These are phyloP conservation scores for Pediacus dermestoides DNA, from an alignment of 2,888 invertebrate species.

Conservation along the genomic window DNA sequence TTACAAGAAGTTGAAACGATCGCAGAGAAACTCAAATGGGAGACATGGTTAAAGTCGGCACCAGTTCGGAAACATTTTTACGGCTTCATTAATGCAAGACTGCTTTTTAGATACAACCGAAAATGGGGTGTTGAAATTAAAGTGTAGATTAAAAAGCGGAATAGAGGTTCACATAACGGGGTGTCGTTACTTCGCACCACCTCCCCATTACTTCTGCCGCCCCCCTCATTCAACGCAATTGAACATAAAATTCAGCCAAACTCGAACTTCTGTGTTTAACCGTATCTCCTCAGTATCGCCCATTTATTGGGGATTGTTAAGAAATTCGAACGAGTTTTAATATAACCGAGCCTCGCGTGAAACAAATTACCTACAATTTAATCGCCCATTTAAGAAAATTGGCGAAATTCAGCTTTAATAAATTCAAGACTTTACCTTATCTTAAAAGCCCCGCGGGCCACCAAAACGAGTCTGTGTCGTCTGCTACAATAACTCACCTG, in stretches of 20 bases:
- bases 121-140: conserved; percentile 51
- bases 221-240: conserved; percentile 39
- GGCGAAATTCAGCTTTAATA: conserved; percentile 49
- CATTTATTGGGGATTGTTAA: conserved; percentile 39
- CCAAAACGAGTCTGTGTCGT: conserved; percentile 29
- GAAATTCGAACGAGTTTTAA: conserved; percentile 46
- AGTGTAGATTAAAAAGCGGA: conserved; percentile 49
- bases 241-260: conserved; percentile 42
- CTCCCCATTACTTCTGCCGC: neutral
- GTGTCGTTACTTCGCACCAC: conserved; percentile 26
- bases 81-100: conserved; percentile 48
- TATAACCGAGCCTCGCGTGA: conserved; percentile 42
- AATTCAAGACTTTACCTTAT: conserved; percentile 51
- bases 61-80: conserved; percentile 43
- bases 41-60: conserved; percentile 19
- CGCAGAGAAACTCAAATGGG: conserved; percentile 23
- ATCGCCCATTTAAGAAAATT: conserved; percentile 50
- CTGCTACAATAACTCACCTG: conserved; percentile 38
- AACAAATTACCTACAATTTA: conserved; percentile 51
- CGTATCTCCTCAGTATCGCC: conserved; percentile 17
- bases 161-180: conserved; percentile 35
- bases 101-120: conserved; percentile 44
- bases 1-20: conserved; percentile 25
- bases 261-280: conserved; percentile 28
- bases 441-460: conserved; percentile 39